phyloP scores from a whole-genome alignment of 2,113 vertebrate genomes.

The Leucosticte australis region DNA sequence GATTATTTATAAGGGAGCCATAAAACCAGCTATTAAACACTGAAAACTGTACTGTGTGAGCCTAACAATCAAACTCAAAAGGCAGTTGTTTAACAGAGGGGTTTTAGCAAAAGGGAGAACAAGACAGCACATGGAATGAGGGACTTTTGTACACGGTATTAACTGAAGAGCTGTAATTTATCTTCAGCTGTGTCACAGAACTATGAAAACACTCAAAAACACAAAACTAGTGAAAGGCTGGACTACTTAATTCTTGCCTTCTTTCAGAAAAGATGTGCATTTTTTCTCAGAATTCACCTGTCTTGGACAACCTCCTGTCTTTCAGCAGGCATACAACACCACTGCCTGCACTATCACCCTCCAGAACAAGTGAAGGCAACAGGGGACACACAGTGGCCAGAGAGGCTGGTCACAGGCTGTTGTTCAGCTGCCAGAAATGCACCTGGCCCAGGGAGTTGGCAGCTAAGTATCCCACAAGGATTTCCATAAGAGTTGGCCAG shows the following conservation, averaged over 20 bases:
- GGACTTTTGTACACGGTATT: background rate
- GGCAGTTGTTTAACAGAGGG: background rate
- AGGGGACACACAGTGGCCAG: background rate
- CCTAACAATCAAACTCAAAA: background rate
- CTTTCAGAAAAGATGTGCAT: background rate
- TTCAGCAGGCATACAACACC: background rate
- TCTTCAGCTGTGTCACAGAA: background rate
- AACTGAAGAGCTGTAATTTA: background rate
- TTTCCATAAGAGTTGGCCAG: background rate
- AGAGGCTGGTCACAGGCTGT: fast-evolving
- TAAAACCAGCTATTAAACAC: background rate
- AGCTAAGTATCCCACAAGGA: fast-evolving
- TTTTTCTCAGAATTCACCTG: background rate
- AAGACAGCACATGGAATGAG: background rate
- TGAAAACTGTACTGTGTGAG: background rate
- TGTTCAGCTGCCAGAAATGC: background rate
- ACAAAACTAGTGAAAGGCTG: background rate
- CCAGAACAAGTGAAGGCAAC: background rate
- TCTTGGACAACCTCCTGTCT: background rate
- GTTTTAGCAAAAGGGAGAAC: background rate
- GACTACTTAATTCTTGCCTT: background rate
- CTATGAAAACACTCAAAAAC: background rate
- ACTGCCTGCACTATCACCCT: background rate
- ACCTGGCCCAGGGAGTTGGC: background rate
- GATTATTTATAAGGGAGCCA: background rate